Evolutionary conservation across 2,113 vertebrate genomes (phyloP).

Genomic region (Poecilia latipinna): DNA sequence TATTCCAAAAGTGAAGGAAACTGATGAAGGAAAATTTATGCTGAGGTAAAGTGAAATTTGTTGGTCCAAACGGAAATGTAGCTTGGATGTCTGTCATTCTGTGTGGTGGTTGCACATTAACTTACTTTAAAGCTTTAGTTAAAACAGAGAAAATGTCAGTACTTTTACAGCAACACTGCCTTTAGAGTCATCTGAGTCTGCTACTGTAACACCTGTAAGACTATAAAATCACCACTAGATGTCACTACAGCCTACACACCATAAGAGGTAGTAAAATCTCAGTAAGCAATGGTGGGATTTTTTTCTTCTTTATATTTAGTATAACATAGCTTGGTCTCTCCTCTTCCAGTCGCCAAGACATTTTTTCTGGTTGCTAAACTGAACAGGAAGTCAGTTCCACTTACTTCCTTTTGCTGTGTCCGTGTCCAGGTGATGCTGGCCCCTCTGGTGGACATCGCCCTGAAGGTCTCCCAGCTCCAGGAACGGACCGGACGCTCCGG

Average conservation of each 20-base stretch:
- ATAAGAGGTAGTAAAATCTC: neutral
- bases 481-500: constrained; percentile 88
- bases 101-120: too few relatives aligned
- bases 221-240: neutral
- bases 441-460: constrained; percentile 92
- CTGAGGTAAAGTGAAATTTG: too few relatives aligned
- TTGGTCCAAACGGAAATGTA: too few relatives aligned
- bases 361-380: neutral
- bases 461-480: constrained; percentile 92
- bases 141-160: too few relatives aligned
- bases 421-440: constrained; percentile 90
- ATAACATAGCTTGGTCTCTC: neutral
- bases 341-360: neutral
- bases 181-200: neutral
- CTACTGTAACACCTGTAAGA: too few relatives aligned
- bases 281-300: neutral
- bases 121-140: too few relatives aligned
- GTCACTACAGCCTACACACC: neutral
- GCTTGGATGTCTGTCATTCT: too few relatives aligned
- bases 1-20: too few relatives aligned
- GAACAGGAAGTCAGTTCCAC: neutral
- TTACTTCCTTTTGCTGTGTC: constrained; percentile 39
- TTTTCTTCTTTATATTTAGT: neutral
- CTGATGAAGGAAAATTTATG: too few relatives aligned
- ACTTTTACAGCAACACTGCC: too few relatives aligned